Evolutionary conservation across 2,888 invertebrate genomes (phyloP).

Genomic region (Lepidochrysops patricia): DNA sequence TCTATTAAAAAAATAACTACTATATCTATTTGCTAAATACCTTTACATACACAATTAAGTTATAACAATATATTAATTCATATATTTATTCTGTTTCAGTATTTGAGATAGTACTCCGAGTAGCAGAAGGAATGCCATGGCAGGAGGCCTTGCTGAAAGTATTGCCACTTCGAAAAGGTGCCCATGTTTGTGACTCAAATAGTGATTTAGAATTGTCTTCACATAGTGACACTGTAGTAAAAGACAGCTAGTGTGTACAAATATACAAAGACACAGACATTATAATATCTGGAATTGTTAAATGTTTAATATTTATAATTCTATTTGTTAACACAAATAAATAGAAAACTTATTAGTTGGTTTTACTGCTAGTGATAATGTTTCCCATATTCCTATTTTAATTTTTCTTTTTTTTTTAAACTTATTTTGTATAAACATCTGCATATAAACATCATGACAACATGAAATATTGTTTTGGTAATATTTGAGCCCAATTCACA

Average conservation of each 20-base stretch:
- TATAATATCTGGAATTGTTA: background rate
- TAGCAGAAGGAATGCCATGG: conserved; percentile 86
- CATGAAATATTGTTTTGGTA: too few species aligned
- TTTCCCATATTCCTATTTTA: too few species aligned
- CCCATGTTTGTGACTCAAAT: conserved; percentile 53
- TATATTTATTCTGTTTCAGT: conserved; percentile 77
- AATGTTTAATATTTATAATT: background rate
- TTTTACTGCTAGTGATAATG: background rate
- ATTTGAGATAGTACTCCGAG: conserved; percentile 85
- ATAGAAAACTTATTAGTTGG: background rate
- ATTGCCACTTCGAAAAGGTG: conserved; percentile 86
- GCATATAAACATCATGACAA: too few species aligned
- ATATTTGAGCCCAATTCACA: too few species aligned
- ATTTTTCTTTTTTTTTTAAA: too few species aligned
- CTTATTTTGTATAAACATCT: too few species aligned
- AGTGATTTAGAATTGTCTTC: conserved; percentile 39
- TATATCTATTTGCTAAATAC: background rate
- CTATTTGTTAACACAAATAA: background rate
- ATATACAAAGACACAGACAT: background rate
- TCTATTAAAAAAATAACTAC: too few species aligned
- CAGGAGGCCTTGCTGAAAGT: conserved; percentile 84
- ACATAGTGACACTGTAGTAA: conserved; percentile 31
- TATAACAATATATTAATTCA: too few species aligned
- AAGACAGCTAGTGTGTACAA: conserved; percentile 6
- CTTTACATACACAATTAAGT: background rate